phyloP scores from a whole-genome alignment of 2,888 invertebrate genomes.

The Apodemia duryi region DNA sequence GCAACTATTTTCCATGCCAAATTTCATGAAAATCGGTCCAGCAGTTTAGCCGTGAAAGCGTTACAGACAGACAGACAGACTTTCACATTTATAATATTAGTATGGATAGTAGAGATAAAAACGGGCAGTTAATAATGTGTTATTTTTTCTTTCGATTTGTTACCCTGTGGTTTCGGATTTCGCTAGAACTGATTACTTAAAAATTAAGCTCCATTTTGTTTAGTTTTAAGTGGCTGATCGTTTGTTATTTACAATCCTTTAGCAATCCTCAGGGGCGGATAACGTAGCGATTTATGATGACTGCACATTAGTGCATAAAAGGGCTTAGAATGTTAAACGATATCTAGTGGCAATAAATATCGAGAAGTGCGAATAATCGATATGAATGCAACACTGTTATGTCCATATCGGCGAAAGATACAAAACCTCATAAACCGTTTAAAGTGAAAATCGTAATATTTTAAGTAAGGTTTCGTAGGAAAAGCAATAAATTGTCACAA shows the following conservation, averaged over 20 bases:
- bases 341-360: slow-evolving; percentile 73
- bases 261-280: slow-evolving; percentile 48
- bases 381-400: slow-evolving; percentile 60
- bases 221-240: slow-evolving; percentile 44
- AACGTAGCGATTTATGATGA: slow-evolving; percentile 60
- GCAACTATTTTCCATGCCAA: too few species aligned
- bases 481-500: slow-evolving; percentile 78
- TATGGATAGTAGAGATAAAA: too few species aligned
- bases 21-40: too few species aligned
- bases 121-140: too few species aligned
- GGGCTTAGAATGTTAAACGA: slow-evolving; percentile 68
- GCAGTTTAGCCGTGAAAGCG: too few species aligned
- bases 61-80: too few species aligned
- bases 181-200: too few species aligned
- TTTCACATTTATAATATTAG: too few species aligned
- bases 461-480: slow-evolving; percentile 72
- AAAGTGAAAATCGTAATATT: slow-evolving; percentile 65
- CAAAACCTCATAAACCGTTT: slow-evolving; percentile 53
- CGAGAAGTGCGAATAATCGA: slow-evolving; percentile 63
- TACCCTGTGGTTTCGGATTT: too few species aligned
- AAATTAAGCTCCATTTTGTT: background rate
- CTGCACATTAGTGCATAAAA: slow-evolving; percentile 57
- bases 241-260: slow-evolving; percentile 73
- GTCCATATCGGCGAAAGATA: slow-evolving; percentile 38
- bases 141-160: too few species aligned